Percentiles rank a stretch among this genome's conserved stretches.
phyloP scores from a whole-genome alignment of 2,888 invertebrate genomes.

The Ischnura elegans region DNA sequence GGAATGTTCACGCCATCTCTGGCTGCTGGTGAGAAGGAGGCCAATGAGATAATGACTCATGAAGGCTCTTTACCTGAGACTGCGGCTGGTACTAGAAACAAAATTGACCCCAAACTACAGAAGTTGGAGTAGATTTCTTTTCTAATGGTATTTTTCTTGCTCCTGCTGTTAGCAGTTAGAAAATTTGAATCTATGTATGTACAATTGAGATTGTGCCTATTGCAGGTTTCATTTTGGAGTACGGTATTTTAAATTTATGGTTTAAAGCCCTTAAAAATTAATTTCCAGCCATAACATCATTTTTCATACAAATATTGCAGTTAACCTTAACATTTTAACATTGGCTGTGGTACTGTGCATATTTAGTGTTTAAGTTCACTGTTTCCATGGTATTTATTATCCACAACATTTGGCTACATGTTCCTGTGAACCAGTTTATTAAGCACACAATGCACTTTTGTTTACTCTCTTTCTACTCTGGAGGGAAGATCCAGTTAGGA shows the following conservation, averaged over 20 bases:
- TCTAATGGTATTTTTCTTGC: background rate
- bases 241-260: background rate
- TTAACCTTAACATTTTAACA: background rate
- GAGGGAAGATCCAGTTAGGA: background rate
- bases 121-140: slow-evolving; percentile 39
- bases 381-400: slow-evolving; percentile 9
- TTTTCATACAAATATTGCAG: background rate
- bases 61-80: slow-evolving; percentile 1
- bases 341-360: slow-evolving; percentile 50
- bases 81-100: background rate
- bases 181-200: slow-evolving; percentile 28
- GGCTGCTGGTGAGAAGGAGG: slow-evolving; percentile 19
- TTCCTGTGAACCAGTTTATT: slow-evolving; percentile 47
- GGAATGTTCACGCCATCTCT: slow-evolving; percentile 40
- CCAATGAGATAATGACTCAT: background rate
- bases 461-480: slow-evolving; percentile 46
- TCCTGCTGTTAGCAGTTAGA: slow-evolving; percentile 37
- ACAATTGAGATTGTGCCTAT: slow-evolving; percentile 52
- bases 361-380: slow-evolving; percentile 11
- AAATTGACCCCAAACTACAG: slow-evolving; percentile 37
- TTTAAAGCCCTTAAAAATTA: background rate
- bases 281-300: background rate
- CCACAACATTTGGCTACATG: slow-evolving; percentile 32
- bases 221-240: slow-evolving; percentile 18
- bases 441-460: slow-evolving; percentile 55